A percentile compares a stretch with the other conserved stretches of the same genome.
These are phyloP conservation scores for Otolemur crassicaudatus DNA, from an alignment of 2,797 vertebrate species.

Conservation along the genomic window DNA sequence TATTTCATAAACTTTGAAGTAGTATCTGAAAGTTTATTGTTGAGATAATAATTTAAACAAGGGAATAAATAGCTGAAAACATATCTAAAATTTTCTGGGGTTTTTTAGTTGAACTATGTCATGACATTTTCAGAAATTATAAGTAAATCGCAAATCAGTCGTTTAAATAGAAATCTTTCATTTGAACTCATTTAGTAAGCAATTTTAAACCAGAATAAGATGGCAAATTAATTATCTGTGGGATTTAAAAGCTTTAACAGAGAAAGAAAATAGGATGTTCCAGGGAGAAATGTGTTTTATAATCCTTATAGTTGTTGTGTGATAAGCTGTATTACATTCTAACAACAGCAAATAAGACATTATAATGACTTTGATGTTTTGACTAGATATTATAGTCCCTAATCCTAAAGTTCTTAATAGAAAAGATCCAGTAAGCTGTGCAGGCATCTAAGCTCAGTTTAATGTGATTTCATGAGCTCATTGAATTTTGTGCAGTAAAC, in stretches of 20 bases:
- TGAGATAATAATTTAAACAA: not conserved
- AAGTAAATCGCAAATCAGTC: not conserved
- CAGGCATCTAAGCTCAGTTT: not conserved
- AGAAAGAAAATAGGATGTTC: not conserved
- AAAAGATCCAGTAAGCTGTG: not conserved
- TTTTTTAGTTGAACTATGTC: not conserved
- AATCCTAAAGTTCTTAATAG: not conserved
- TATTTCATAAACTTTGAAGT: not conserved
- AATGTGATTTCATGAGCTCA: not conserved
- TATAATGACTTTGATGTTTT: not conserved
- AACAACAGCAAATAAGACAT: not conserved
- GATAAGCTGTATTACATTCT: conserved; percentile 2
- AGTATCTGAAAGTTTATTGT: not conserved
- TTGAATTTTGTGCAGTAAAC: not conserved
- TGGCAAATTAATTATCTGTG: not conserved
- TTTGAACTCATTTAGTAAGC: conserved; percentile 25
- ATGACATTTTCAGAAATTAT: conserved; percentile 31
- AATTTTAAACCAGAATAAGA: conserved; percentile 20
- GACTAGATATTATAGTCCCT: not conserved
- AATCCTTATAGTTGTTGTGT: not conserved
- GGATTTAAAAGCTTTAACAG: conserved; percentile 16
- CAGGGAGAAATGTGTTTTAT: conserved; percentile 8
- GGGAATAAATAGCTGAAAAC: not conserved
- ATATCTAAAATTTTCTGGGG: not conserved
- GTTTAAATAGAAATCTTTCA: conserved; percentile 38